Evolutionary conservation across 1,140 invertebrate genomes (phyloP).

Genomic region (Drosophila kepulauana): DNA sequence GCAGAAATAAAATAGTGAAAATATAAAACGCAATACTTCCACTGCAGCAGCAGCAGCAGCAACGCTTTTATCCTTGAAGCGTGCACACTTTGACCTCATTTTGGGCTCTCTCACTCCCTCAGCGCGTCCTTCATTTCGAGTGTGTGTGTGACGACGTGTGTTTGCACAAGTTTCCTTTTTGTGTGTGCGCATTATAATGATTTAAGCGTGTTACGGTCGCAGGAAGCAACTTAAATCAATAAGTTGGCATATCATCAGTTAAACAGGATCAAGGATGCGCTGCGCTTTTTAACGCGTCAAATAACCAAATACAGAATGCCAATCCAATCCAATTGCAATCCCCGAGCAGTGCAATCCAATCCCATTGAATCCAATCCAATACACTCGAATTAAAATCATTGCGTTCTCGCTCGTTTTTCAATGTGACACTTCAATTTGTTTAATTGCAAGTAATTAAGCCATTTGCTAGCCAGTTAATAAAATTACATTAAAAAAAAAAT

Average conservation of each 20-base stretch:
- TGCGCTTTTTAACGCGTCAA: constrained; percentile 21
- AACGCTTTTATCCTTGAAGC: constrained; percentile 63
- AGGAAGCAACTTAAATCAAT: constrained; percentile 76
- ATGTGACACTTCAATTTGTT: constrained; percentile 49
- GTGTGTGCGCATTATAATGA: constrained; percentile 52
- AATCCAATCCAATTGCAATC: constrained; percentile 7
- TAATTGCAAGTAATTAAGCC: constrained; percentile 73
- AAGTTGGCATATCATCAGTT: constrained; percentile 63
- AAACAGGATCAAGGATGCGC: constrained; percentile 44
- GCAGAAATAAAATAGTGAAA: constrained; percentile 80
- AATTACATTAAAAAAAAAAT: constrained; percentile 37
- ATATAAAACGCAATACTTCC: constrained; percentile 72
- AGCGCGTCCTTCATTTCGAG: neutral
- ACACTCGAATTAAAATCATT: neutral
- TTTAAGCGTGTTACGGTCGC: constrained; percentile 58
- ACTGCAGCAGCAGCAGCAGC: constrained; percentile 21
- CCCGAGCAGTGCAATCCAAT: constrained; percentile 10
- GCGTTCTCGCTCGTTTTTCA: neutral
- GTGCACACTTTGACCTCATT: constrained; percentile 78
- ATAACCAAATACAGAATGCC: constrained; percentile 20
- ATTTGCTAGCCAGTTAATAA: constrained; percentile 73
- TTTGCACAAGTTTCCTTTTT: constrained; percentile 46
- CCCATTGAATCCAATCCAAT: constrained; percentile 12
- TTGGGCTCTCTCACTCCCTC: constrained; percentile 46
- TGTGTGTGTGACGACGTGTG: constrained; percentile 47